phyloP scores from a whole-genome alignment of 2,113 vertebrate species.

The Channa maculata region DNA sequence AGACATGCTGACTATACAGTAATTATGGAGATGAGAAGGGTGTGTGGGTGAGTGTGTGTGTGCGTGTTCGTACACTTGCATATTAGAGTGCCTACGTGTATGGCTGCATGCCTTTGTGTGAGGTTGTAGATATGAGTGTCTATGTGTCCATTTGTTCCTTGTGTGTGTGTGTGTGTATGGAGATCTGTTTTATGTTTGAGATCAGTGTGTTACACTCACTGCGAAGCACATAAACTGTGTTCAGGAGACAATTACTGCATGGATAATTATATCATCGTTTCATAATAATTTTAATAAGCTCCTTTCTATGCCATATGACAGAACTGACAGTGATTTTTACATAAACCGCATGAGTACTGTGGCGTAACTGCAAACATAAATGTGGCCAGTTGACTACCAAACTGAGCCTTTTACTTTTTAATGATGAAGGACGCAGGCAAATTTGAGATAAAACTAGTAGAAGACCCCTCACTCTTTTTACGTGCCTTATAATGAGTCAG shows the following conservation, averaged over 20 bases:
- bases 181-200: constrained; percentile 32
- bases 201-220: constrained; percentile 28
- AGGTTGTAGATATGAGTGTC: not conserved
- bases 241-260: constrained; percentile 64
- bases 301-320: constrained; percentile 54
- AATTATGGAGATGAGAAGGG: constrained; percentile 79
- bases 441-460: constrained; percentile 5
- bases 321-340: constrained; percentile 53
- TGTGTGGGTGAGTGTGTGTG: constrained; percentile 32
- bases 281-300: constrained; percentile 65
- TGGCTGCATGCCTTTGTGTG: constrained; percentile 3
- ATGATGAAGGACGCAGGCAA: constrained; percentile 9
- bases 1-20: constrained; percentile 75
- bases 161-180: constrained; percentile 24
- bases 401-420: constrained; percentile 23
- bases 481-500: constrained; percentile 11
- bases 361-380: constrained; percentile 49
- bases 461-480: not conserved
- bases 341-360: constrained; percentile 22
- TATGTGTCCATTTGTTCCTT: constrained; percentile 25
- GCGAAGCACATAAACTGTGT: constrained; percentile 51
- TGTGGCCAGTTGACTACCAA: too few species aligned
- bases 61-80: constrained; percentile 17
- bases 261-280: constrained; percentile 54
- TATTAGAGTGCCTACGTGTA: constrained; percentile 19